Base-by-base conservation (phyloP, 2,113 vertebrate species). In the Mionectes macconnelli region DNA sequence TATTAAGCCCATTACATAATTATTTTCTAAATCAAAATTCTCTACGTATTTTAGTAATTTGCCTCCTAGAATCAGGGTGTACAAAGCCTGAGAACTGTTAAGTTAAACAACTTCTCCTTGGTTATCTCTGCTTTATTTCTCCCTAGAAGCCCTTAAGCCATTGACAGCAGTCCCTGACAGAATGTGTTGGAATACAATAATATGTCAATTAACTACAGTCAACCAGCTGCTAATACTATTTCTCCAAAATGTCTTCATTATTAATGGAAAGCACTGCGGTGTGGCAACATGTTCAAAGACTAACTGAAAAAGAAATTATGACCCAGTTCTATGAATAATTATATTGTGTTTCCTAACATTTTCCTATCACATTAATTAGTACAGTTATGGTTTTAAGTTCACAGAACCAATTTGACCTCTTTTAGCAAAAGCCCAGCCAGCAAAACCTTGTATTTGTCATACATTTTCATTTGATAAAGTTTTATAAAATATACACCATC, bases 101-200 rank as follows among this genome's bases (percentile, higher is more conserved):
- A 53, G 79, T 94, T 97, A 91, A 97, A 96, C 76, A 95, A 96
- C 85, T 95, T 86, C 24, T 73, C 87, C 91, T 92, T 75, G 84
- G 64, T 66, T 74, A 63, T 95, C n/a, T 86, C 84, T 80, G 83
- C 89, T 97, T 98, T 93, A 92, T 89, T 97, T 95, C 85, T 96
- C 95, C 75, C 73, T 73, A 72, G 84, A 63, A 96, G 76, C 44
- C 93, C 93, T 88, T 91, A 95, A 95, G 88, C 56, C 94, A 92
- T 88, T 89, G 91, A 85, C 56, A 96, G 94, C 22, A 35, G 72
- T 85, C 47, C 62, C 88, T 94, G 94, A 95, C 79, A 95, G 95
- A 98, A 97, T 94, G 96, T 96, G 96, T 89, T 93, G 83, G 87
- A 97, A 97, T 94, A 97, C 82, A 96, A 72, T 95, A 97, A 94